Evolutionary conservation across 2,797 vertebrate genomes (phyloP), one percentile per base, ranked within the genome.

Genomic region (Megalops cyprinoides): DNA sequence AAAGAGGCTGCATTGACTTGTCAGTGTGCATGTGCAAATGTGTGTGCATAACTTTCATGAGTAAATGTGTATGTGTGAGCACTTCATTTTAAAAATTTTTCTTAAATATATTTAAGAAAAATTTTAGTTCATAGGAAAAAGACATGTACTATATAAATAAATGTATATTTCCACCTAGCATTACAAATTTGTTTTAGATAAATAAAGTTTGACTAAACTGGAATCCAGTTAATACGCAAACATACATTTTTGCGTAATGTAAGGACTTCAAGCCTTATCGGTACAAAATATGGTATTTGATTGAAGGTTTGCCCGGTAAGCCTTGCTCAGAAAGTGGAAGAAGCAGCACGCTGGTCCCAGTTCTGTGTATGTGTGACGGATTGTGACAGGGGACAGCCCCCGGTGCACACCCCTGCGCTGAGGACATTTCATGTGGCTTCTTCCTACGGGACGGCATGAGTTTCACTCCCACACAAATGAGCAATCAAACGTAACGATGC

Each of bases 391-490:
- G 81, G 81, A 79, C 65, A 51, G 77, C 5, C 81, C 80, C 81
- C 9, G 1, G 4, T 25, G 55, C 15, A 44, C 51, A 4, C 9
- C 14, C 7, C 20, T 15, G 12, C 49, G 4, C 10, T 31, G 18
- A 31, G 28, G 37, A 5, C 28, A 42, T 34, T 74, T 78, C 23
- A 75, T 44, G 77, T 62, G 81, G 53, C 69, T 74, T 62, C 20
- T 49, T 42, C 28, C 31, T 74, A 85, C 76, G 81, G 80, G 81
- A 88, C 85, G 86, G 84, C 10, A 48, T 53, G 80, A 90, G 82
- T 87, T 86, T 87, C 76, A 85, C 87, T 85, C 88, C 89, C 86
- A 92, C 89, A 81, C 83, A 65, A 55, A 85, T 34, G 81, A 88
- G 90, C 88, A 92, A 91, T 88, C 85, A 85, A 82, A 90, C 83